Evolutionary conservation across 2,113 vertebrate genomes (phyloP), one percentile per base, ranked within the genome.

Genomic region (Sorex fumeus): DNA sequence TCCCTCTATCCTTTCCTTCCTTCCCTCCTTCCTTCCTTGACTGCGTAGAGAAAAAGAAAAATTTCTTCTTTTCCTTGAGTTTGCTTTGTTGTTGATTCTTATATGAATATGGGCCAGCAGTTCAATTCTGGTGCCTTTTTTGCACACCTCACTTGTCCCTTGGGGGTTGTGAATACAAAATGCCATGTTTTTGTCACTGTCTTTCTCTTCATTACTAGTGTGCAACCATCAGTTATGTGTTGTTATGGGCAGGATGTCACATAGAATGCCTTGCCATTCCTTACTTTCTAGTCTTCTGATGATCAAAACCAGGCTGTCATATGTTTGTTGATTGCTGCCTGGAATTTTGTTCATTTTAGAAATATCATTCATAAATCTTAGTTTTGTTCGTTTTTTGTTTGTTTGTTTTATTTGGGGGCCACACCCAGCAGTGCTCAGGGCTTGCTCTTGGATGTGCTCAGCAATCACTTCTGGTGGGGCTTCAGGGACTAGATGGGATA

Each of bases 31-130:
- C 40, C 40, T 40, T 40, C 40, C 40, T 4, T 40, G 40, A 40
- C 40, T 40, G 40, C 7, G 40, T 7, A 40, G 40, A 40, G 4
- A 40, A 40, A 40, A 40, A 40, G 40, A 7, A 40, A 60, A 60
- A 60, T 60, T 18, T 60, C 19, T 19, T 21, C 19, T 50, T 40
- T 72, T 81, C 30, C 18, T 77, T 47, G 57, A 71, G 19, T 12
- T 28, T 80, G 47, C 57, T 83, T 77, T 79, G 34, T 3, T 69
- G n/a, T 74, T 88, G 83, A 25, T 84, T 86, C 53, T 71, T 72
- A 32, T 77, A 50, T 60, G n/a, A 70, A 25, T 47, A 3, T 1
- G 69, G 21, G n/a, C 32, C 34, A 34, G 23, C 13, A 27, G 0
- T 28, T 45, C 1, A 10, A 11, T 60, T 30, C 0, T 2, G 0